Percentiles rank a stretch among this genome's conserved stretches.
Conservation (phyloP, 2,797 vertebrate genomes). For the Ctenopoma multispine region DNA sequence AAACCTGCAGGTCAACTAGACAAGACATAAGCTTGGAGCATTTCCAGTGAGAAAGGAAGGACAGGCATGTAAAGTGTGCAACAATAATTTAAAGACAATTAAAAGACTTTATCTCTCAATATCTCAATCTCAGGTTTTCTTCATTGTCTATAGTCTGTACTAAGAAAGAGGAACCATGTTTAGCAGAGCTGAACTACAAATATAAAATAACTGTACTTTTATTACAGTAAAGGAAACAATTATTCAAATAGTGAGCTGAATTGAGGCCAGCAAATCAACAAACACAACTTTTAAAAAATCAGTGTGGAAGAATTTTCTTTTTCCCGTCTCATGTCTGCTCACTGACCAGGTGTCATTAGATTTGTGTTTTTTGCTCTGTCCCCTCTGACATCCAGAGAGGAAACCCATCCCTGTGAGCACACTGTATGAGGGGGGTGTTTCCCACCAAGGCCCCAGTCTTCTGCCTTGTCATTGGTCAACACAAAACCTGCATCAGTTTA, state of each 20-base stretch:
- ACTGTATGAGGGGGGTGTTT: constrained; percentile 74
- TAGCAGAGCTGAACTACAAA: constrained; percentile 1
- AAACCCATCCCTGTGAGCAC: constrained; percentile 72
- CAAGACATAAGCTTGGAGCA: constrained; percentile 4
- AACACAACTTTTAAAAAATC: constrained; percentile 53
- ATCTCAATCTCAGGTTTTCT: too few relatives aligned
- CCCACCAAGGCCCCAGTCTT: constrained; percentile 51
- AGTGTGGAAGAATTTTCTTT: constrained; percentile 44
- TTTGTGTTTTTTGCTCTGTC: constrained; percentile 65
- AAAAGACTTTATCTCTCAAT: constrained; percentile 33
- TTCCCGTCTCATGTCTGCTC: constrained; percentile 35
- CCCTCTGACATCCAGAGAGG: constrained; percentile 61
- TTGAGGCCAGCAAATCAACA: constrained; percentile 27
- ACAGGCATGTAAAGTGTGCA: constrained; percentile 19
- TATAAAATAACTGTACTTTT: too few relatives aligned
- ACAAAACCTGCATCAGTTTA: constrained; percentile 72
- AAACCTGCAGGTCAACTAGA: constrained; percentile 18
- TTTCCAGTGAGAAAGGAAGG: constrained; percentile 55
- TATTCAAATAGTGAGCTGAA: constrained; percentile 15
- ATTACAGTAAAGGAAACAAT: not conserved
- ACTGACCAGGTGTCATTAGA: constrained; percentile 51
- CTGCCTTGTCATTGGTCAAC: constrained; percentile 80
- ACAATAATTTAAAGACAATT: constrained; percentile 5
- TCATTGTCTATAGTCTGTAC: not conserved
- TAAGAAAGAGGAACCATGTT: constrained; percentile 47